These are phyloP conservation scores for Phenganax marumi DNA, from an alignment of 92 coral and sea anemone genomes.

Conservation along the genomic window DNA sequence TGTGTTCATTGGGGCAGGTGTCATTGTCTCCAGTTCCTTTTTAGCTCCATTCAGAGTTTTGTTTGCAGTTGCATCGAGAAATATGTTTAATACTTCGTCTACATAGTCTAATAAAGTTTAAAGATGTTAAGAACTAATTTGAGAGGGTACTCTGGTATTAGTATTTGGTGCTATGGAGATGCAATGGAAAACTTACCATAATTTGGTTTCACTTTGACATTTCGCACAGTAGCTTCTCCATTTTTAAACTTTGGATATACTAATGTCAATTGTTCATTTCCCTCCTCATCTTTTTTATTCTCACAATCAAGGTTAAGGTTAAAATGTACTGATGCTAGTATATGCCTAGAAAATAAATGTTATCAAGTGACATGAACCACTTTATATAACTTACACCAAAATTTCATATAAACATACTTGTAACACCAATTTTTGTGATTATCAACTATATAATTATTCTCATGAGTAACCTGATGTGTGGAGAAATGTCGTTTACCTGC, in stretches of 20 bases:
- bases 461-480: not conserved
- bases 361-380: not conserved
- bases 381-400: not conserved
- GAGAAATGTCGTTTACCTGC: constrained; percentile 17
- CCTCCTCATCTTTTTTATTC: constrained; percentile 10
- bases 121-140: not conserved
- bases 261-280: constrained; percentile 14
- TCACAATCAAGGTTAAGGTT: constrained; percentile 14
- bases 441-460: not conserved
- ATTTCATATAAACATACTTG: not conserved
- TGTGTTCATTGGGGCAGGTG: constrained; percentile 12
- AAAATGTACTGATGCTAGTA: constrained; percentile 19
- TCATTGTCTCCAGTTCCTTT: constrained; percentile 15
- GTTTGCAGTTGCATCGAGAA: constrained; percentile 8
- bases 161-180: too few species aligned
- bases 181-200: too few species aligned
- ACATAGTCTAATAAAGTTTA: constrained; percentile 19
- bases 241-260: constrained; percentile 28
- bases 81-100: constrained; percentile 22
- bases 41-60: not conserved
- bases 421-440: not conserved
- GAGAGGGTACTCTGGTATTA: not conserved
- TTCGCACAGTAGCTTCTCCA: constrained; percentile 27
- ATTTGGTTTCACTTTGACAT: constrained; percentile 36
- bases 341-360: constrained; percentile 3